Conservation (phyloP, 2,113 vertebrate genomes). For the Cryptomyrus ogoouensis region DNA sequence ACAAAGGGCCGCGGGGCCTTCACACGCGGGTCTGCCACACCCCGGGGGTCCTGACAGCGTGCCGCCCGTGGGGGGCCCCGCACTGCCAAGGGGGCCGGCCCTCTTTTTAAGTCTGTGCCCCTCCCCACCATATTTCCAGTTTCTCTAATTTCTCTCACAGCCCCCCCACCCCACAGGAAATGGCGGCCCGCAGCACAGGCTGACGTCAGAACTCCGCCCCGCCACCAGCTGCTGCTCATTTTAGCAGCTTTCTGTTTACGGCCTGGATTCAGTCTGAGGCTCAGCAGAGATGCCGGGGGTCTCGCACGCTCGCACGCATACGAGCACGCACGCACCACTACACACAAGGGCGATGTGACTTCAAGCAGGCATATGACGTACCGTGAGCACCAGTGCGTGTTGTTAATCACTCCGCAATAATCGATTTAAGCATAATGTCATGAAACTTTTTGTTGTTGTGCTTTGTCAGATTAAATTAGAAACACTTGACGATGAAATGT, state of each 20-base stretch:
- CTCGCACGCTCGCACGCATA: conserved; percentile 18
- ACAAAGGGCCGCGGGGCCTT: conserved; percentile 45
- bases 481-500: background rate
- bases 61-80: background rate
- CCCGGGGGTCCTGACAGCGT: background rate
- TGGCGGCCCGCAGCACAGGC: conserved; percentile 54
- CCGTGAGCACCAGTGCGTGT: background rate
- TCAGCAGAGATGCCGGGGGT: conserved; percentile 29
- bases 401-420: background rate
- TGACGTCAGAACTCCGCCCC: conserved; percentile 63
- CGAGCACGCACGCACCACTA: background rate
- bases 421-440: background rate
- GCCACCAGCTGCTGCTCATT: conserved; percentile 79
- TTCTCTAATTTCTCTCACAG: background rate
- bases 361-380: background rate
- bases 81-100: conserved; percentile 42
- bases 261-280: conserved; percentile 39
- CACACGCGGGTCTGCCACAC: background rate
- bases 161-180: conserved; percentile 51
- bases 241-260: conserved; percentile 56
- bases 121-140: conserved; percentile 35
- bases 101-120: conserved; percentile 36
- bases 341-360: background rate
- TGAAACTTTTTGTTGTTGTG: background rate
- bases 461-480: background rate